A percentile compares a stretch with the other conserved stretches of the same genome.
These are phyloP conservation scores for Euwallacea similis DNA, from an alignment of 1,140 invertebrate genomes.

Conservation along the genomic window DNA sequence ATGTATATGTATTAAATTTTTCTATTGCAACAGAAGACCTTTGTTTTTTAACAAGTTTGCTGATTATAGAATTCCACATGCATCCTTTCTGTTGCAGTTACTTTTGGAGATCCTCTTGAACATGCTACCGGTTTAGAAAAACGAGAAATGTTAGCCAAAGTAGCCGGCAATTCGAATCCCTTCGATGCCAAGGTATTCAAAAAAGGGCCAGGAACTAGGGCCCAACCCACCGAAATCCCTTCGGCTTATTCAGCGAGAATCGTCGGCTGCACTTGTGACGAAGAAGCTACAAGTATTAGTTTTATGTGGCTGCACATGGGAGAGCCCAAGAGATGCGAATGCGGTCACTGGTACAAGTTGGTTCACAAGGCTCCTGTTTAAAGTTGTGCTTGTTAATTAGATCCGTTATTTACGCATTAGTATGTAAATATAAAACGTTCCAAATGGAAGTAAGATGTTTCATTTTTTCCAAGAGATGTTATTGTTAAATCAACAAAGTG, in stretches of 20 bases:
- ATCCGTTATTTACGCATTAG: background rate
- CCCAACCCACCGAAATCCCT: conserved; percentile 84
- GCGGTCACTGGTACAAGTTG: conserved; percentile 96
- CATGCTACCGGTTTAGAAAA: conserved; percentile 93
- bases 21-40: too few species aligned
- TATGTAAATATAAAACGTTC: too few species aligned
- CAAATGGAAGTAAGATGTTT: too few species aligned
- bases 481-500: too few species aligned
- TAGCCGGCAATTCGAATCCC: conserved; percentile 88
- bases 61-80: too few species aligned
- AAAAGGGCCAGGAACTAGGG: conserved; percentile 79
- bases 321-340: conserved; percentile 86
- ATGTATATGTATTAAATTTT: too few species aligned
- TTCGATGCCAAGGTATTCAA: conserved; percentile 83
- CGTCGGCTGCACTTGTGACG: conserved; percentile 95
- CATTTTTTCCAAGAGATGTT: too few species aligned
- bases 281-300: conserved; percentile 82
- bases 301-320: conserved; percentile 95
- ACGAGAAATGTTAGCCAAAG: conserved; percentile 80
- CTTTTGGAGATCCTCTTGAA: conserved; percentile 83
- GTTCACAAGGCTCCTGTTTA: conserved; percentile 71
- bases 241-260: conserved; percentile 86
- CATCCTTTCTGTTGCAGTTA: conserved; percentile 51
- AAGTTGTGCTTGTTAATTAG: conserved; percentile 42
- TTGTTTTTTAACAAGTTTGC: too few species aligned